Evolutionary conservation across 2,797 vertebrate genomes (phyloP), one percentile per base, ranked within the genome.

Genomic region (Varecia variegata): DNA sequence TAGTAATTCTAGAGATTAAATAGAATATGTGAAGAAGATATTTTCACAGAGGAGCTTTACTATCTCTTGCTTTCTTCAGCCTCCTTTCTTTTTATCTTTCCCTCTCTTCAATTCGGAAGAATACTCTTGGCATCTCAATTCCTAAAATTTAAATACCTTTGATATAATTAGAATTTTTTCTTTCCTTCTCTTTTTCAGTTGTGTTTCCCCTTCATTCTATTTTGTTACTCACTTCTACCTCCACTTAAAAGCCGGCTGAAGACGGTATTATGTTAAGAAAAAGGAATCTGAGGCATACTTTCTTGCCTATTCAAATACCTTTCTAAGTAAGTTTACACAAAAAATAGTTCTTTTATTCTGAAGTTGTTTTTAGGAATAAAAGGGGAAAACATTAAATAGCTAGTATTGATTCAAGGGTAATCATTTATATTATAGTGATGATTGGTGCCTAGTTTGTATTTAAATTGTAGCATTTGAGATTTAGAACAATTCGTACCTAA

Each of bases 291-390:
- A 15, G 2, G 3, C 54, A 58, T 79, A n/a, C 32, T 92, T 92
- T 71, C 54, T 93, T 88, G 83, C 38, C 52, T 93, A 76, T 77
- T 95, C 56, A 21, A 43, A 84, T 5, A 74, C 38, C 32, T 73
- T 74, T 88, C 15, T 74, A 30, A 88, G 12, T 96, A 68, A 60
- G 50, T 94, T 92, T 62, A 84, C 32, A 81, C n/a, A 85, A 73
- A 93, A 83, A 50, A 70, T 73, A 80, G 25, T 87, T 87, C 30
- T 68, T 84, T 88, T 92, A 80, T 47, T 67, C 15, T 71, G 5
- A 71, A 71, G 70, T 30, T 60, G 32, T 60, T 79, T 89, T 74
- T 92, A 93, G 58, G 14, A 79, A 67, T 81, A 45, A 88, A 88
- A 62, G 45, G 32, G n/a, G 71, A 38, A 76, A 95, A 60, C 2